Base-by-base conservation (phyloP, 2,113 vertebrate species). In the Numenius arquata region DNA sequence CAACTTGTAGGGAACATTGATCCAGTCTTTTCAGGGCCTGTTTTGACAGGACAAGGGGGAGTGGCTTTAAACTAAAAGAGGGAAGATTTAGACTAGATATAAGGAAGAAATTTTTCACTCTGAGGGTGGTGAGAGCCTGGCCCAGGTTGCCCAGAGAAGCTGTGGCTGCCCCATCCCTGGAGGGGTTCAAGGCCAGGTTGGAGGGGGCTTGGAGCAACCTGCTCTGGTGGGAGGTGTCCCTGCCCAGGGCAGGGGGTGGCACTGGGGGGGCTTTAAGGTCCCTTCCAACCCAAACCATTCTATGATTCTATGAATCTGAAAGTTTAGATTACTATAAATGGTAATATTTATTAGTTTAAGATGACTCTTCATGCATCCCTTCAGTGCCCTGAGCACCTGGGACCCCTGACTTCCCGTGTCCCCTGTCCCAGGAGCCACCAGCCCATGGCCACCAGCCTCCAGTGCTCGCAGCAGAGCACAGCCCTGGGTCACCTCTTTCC, bases 351-450 rank as follows among this genome's bases (percentile, higher is more conserved):
- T 59, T 29, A 5, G 16, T 19, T 29, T 11, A 20, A 45, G 38
- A 26, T 4, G 5, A 11, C 18, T 53, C 43, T 5, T 5, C 3
- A 0, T 0, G 9, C 1, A 1, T 1, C 21, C 36, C 9, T 22
- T 34, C 43, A 16, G 48, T 36, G 32, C 11, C 36, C 55, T 0
- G 5, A 78, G 50, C 22, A 36, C 6, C 11, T 23, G 16, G 66
- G 6, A 55, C 25, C 5, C 16, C 26, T 23, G 21, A 14, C 12
- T 7, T 30, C 20, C 34, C 3, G 0, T 22, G 47, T 36, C 17
- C 19, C 72, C 27, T 13, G 4, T n/a, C 15, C 73, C 86, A 58
- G 68, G 34, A 77, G 20, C 16, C 68, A 4, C 3, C 50, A 75
- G 41, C 34, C 20, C 0, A 3, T 26, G n/a, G 32, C 4, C 59